Base-by-base conservation (phyloP, 2,888 invertebrate genomes). In the Cactoblastis cactorum region DNA sequence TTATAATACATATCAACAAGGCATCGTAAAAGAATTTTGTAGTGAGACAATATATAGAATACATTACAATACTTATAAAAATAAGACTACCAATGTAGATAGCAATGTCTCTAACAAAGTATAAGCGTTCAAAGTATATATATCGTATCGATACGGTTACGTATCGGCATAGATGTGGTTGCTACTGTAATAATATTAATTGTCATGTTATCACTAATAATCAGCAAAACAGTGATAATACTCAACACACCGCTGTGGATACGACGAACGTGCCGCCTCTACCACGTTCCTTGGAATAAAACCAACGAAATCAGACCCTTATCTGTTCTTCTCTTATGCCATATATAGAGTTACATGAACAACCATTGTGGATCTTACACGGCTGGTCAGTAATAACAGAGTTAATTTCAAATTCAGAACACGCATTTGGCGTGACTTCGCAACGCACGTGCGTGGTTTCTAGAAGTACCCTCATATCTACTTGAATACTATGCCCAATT, bases 361-460 rank as follows among this genome's bases (percentile, higher is more conserved):
- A 61, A 57, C 57, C 59, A 63, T 65, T 55, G 55, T 58, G 57
- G 75, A 58, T 72, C 79, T 68, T 56, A 56, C 52, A 57, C 55
- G 59, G 62, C 62, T 78, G 78, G 80, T 46, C 68, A 62, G 67
- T 58, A 61, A 45, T 67, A 62, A 67, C 62, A 57, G 55, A 52
- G 57, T 54, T 59, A 58, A 49, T 61, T 78, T 69, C 61, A 59
- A 60, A 80, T 67, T 68, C 75, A 54, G 61, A 58, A 53, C 82
- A 79, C 80, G 80, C 71, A 62, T 34, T 54, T 61, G 60, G 71
- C 80, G 80, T 82, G 82, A 78, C 80, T 77, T 71, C 73, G 57
- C 69, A 58, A 69, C 74, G 71, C 75, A 75, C 79, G 80, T 80
- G 80, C 66, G 67, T 69, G 43, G 80, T 66, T 59, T 37, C 37